These are phyloP conservation scores for Colaptes auratus DNA, from an alignment of 2,113 vertebrate genomes.

Conservation along the genomic window DNA sequence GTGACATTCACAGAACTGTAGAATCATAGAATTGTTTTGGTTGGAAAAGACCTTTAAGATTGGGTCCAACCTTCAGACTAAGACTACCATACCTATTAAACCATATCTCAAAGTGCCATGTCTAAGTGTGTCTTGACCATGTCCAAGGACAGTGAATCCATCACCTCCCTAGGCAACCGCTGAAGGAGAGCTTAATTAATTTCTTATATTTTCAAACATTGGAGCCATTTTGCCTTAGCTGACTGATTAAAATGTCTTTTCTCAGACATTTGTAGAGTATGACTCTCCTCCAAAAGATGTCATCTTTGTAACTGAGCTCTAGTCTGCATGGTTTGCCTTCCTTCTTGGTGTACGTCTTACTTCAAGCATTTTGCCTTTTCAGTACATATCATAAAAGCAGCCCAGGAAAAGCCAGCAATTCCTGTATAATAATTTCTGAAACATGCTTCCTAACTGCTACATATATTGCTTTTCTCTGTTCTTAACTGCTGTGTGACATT, in stretches of 20 bases:
- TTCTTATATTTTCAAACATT: slow-evolving; percentile 63
- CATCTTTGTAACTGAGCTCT: slow-evolving; percentile 64
- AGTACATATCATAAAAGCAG: slow-evolving; percentile 23
- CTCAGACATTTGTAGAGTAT: slow-evolving; percentile 58
- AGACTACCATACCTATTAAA: too few relatives aligned
- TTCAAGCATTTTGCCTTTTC: not conserved
- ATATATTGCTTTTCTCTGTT: not conserved
- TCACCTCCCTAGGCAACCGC: too few relatives aligned
- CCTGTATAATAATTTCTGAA: not conserved
- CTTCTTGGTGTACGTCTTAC: slow-evolving; percentile 30
- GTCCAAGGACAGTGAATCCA: too few relatives aligned
- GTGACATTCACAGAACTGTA: not conserved
- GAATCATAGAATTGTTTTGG: too few relatives aligned
- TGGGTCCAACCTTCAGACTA: too few relatives aligned
- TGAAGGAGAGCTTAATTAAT: slow-evolving; percentile 43
- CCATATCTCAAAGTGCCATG: too few relatives aligned
- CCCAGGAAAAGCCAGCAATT: slow-evolving; percentile 22
- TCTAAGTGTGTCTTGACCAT: too few relatives aligned
- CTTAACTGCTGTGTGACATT: not conserved
- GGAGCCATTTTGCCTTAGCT: slow-evolving; percentile 43
- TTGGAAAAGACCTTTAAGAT: too few relatives aligned
- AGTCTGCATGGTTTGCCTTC: slow-evolving; percentile 50
- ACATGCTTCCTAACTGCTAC: not conserved
- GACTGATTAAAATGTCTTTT: slow-evolving; percentile 59
- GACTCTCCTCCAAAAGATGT: slow-evolving; percentile 35